phyloP scores from a whole-genome alignment of 2,888 invertebrate genomes.

The Hylaea fasciaria region DNA sequence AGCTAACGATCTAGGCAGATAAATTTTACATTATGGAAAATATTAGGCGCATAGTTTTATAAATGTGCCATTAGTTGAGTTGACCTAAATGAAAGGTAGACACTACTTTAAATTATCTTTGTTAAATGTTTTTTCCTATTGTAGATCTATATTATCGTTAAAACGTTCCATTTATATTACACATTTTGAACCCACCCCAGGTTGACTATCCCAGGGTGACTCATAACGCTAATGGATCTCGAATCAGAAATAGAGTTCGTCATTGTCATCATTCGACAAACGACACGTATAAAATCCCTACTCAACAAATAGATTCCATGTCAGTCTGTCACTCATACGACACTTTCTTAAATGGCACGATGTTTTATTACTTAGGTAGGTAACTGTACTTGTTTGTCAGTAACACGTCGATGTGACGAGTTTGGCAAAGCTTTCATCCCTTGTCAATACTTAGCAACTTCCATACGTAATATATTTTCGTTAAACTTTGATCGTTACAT shows the following conservation, averaged over 20 bases:
- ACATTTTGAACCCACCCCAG: no score
- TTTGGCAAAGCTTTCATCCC: slow-evolving; percentile 36
- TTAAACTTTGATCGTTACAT: slow-evolving; percentile 23
- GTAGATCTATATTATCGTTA: no score
- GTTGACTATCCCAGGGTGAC: slow-evolving; percentile 15
- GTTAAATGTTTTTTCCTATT: no score
- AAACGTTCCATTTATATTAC: no score
- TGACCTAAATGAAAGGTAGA: no score
- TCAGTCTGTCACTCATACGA: slow-evolving; percentile 33
- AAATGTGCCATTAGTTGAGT: neutral
- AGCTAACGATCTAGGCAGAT: slow-evolving; percentile 31
- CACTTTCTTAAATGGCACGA: slow-evolving; percentile 22
- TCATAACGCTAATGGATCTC: slow-evolving; percentile 22
- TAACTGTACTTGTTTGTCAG: slow-evolving; percentile 34
- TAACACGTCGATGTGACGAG: slow-evolving; percentile 31
- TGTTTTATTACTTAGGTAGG: slow-evolving; percentile 6
- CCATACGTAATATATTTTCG: slow-evolving; percentile 22
- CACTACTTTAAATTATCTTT: no score
- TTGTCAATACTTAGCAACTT: slow-evolving; percentile 38
- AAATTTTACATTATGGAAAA: slow-evolving; percentile 17
- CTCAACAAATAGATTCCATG: slow-evolving; percentile 30
- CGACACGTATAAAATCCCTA: slow-evolving; percentile 12
- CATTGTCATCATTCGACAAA: slow-evolving; percentile 26
- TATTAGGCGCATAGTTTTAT: slow-evolving; percentile 7
- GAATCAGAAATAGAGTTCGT: slow-evolving; percentile 14